Percentiles rank a stretch among this genome's conserved stretches.
phyloP scores from a whole-genome alignment of 2,797 vertebrate genomes.

The Lithobates sylvaticus region DNA sequence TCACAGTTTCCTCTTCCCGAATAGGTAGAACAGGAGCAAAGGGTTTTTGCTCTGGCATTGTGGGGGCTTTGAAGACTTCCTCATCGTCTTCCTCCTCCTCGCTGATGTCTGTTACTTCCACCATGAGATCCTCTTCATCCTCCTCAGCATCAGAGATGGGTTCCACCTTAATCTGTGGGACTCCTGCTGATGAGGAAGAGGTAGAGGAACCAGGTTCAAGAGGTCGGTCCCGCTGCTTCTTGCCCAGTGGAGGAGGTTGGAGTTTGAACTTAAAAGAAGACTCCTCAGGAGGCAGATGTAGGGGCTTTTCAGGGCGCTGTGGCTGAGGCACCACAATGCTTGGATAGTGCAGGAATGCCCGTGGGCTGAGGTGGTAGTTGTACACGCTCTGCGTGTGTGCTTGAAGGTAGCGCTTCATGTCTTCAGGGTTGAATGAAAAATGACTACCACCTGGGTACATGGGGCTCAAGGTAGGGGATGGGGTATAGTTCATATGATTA shows the following conservation, averaged over 20 bases:
- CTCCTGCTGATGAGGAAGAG: conserved; percentile 75
- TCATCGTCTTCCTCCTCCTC: conserved; percentile 86
- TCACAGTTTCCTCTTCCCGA: conserved; percentile 28
- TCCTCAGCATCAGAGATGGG: conserved; percentile 86
- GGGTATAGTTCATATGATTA: conserved; percentile 88
- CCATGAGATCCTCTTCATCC: conserved; percentile 77
- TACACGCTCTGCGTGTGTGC: conserved; percentile 93
- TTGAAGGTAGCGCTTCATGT: conserved; percentile 95
- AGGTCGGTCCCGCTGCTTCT: conserved; percentile 83
- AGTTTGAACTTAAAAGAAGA: conserved; percentile 92
- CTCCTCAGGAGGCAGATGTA: conserved; percentile 72
- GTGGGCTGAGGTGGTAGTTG: conserved; percentile 92
- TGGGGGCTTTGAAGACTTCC: conserved; percentile 90
- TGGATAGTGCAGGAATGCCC: conserved; percentile 91
- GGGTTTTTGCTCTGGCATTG: conserved; percentile 72
- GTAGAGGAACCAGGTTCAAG: conserved; percentile 74
- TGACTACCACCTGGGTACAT: conserved; percentile 86
- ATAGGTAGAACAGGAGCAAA: background rate
- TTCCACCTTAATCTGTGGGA: conserved; percentile 85
- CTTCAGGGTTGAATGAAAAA: conserved; percentile 92
- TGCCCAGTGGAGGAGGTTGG: conserved; percentile 87
- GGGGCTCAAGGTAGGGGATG: conserved; percentile 88
- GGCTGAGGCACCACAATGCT: conserved; percentile 89
- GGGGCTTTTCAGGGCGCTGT: conserved; percentile 79
- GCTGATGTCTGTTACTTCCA: conserved; percentile 90